These are phyloP conservation scores for Matsumurasca onukii DNA, from an alignment of 1,140 invertebrate genomes.

Conservation along the genomic window DNA sequence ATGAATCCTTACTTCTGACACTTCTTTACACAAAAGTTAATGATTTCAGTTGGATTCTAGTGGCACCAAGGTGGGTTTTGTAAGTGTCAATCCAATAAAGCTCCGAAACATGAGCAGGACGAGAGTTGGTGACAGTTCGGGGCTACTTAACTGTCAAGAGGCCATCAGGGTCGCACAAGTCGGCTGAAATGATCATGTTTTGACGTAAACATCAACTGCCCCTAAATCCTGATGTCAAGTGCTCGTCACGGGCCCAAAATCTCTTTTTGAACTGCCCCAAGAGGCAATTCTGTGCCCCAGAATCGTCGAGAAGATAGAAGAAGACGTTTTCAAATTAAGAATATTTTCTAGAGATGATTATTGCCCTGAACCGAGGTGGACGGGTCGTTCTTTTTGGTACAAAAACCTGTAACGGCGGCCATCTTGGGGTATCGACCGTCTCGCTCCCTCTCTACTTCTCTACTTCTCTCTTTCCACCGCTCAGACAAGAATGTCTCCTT, in stretches of 20 bases:
- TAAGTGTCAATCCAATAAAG: too few relatives aligned
- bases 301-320: background rate
- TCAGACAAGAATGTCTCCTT: background rate
- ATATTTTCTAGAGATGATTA: constrained; percentile 4
- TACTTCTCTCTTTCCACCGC: background rate
- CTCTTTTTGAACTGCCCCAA: background rate
- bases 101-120: too few relatives aligned
- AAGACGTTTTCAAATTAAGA: constrained; percentile 3
- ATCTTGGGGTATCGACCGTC: constrained; percentile 22
- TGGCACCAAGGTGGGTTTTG: too few relatives aligned
- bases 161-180: background rate
- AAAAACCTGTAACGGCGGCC: constrained; percentile 24
- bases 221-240: too few relatives aligned
- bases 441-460: background rate
- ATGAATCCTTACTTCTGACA: too few relatives aligned
- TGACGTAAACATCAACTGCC: constrained; percentile 22
- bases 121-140: too few relatives aligned
- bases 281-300: background rate
- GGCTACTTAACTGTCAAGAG: too few relatives aligned
- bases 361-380: background rate
- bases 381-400: constrained; percentile 14
- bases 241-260: constrained; percentile 7
- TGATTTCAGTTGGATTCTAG: too few relatives aligned
- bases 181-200: background rate
- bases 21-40: too few relatives aligned